Base-by-base conservation (phyloP, 1,140 invertebrate species). In the Nautilus pompilius region DNA sequence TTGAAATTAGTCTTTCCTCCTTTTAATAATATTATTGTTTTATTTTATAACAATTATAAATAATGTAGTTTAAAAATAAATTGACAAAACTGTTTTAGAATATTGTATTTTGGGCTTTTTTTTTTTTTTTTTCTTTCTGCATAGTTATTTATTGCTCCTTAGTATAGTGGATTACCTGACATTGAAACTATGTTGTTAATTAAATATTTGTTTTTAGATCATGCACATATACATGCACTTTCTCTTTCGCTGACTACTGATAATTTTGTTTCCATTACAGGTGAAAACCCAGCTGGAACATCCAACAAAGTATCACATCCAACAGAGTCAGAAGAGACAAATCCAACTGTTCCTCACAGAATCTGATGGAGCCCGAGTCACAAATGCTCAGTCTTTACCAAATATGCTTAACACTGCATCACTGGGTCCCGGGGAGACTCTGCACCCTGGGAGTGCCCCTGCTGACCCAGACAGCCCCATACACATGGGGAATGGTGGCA, bases 281-380 rank as follows among this genome's bases (percentile, higher is more conserved):
- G 79, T 82, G 32, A 72, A 89, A 78, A 94, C 92, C 24, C 86
- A 90, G 64, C 82, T 96, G 75, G 91, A 94, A 80, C 94, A 95
- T 82, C 93, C 93, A 51, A 95, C 93, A 22, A 87, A 89, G 68
- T 96, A 95, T 82, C 92, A 95, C 85, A 90, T 95, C 61, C 89
- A 92, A 60, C 90, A 95, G 82, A 94, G 91, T 71, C 91, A 93
- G 78, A 91, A 92, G 76, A 90, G 89, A 75, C 92, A 95, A 83
- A 91, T 95, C 36, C 87, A 90, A 8, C 89, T 93, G 78, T 95
- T 91, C 82, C 85, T 95, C 26, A 80, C 83, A 83, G 58, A 87
- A 82, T 71, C 86, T 83, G 34, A 80, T 85, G 63, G 60, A 26
- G 58, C 85, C 85, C 17, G 76, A 86, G 59, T 53, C 5, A 86